Percentiles rank a stretch among this genome's conserved stretches.
Evolutionary conservation across 2,888 invertebrate species (phyloP).

Genomic region (Leptarthrus brevirostris): DNA sequence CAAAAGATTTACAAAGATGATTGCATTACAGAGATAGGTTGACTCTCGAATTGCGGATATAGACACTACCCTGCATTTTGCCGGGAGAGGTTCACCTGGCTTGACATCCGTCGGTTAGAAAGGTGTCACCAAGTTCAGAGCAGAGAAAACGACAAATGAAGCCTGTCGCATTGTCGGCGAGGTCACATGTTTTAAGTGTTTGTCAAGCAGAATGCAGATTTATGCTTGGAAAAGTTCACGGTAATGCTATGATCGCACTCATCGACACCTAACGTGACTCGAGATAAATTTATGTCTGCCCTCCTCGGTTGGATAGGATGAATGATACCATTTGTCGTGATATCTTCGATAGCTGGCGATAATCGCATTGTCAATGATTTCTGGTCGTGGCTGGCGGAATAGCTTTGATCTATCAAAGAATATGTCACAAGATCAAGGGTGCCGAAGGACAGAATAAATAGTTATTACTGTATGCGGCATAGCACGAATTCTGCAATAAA

Average conservation of each 20-base stretch:
- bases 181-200: constrained; percentile 46
- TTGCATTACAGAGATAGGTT: constrained; percentile 12
- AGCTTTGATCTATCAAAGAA: constrained; percentile 42
- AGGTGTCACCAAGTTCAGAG: constrained; percentile 48
- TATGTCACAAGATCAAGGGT: constrained; percentile 36
- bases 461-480: constrained; percentile 1
- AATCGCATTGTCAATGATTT: constrained; percentile 33
- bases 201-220: constrained; percentile 46
- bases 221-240: constrained; percentile 36
- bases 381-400: constrained; percentile 27
- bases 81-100: constrained; percentile 32
- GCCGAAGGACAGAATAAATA: constrained; percentile 8
- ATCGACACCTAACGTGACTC: constrained; percentile 50
- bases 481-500: background rate
- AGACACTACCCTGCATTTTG: background rate
- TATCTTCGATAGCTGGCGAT: constrained; percentile 45
- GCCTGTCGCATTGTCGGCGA: constrained; percentile 53
- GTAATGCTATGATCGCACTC: constrained; percentile 2
- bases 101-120: constrained; percentile 45
- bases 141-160: constrained; percentile 52
- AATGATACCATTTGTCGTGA: constrained; percentile 47
- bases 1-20: constrained; percentile 43
- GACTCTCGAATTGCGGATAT: background rate
- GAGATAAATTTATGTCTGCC: constrained; percentile 41
- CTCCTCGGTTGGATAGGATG: background rate